Conservation (phyloP, 2,113 vertebrate species). For the Cheilinus undulatus region DNA sequence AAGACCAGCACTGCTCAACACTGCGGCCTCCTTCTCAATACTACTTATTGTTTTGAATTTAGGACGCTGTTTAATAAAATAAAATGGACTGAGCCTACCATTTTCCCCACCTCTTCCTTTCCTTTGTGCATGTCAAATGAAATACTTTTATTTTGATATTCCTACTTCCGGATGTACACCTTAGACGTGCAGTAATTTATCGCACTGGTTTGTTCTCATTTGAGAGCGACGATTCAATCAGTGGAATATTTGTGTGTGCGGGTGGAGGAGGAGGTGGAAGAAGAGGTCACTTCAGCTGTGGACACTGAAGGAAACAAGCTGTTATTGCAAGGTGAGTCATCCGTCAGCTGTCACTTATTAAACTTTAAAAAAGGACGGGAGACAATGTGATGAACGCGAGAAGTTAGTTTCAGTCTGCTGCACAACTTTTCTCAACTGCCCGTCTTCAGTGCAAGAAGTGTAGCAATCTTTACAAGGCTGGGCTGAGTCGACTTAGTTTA, state of each 20-base stretch:
- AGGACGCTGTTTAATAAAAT: no score
- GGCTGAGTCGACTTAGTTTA: neutral
- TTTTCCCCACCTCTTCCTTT: no score
- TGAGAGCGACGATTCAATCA: neutral
- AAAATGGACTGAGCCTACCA: no score
- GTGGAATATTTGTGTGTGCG: neutral
- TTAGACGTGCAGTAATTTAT: neutral
- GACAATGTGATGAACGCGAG: neutral
- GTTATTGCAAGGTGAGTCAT: neutral
- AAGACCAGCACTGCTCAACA: no score
- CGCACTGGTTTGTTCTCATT: neutral
- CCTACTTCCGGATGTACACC: neutral
- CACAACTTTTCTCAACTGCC: conserved; percentile 1
- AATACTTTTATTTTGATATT: neutral
- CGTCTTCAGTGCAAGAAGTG: neutral
- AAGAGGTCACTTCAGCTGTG: neutral
- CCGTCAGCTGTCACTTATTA: neutral
- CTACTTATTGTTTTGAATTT: no score
- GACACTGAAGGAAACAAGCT: neutral
- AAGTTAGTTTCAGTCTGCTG: neutral
- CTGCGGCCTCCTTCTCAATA: no score
- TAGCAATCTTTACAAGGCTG: neutral
- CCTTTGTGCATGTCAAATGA: no score
- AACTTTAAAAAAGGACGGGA: no score
- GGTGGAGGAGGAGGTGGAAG: conserved; percentile 20